Percentiles rank a stretch among this genome's conserved stretches.
These are phyloP conservation scores for Mustelus asterias DNA, from an alignment of 2,113 vertebrate species.

Conservation along the genomic window DNA sequence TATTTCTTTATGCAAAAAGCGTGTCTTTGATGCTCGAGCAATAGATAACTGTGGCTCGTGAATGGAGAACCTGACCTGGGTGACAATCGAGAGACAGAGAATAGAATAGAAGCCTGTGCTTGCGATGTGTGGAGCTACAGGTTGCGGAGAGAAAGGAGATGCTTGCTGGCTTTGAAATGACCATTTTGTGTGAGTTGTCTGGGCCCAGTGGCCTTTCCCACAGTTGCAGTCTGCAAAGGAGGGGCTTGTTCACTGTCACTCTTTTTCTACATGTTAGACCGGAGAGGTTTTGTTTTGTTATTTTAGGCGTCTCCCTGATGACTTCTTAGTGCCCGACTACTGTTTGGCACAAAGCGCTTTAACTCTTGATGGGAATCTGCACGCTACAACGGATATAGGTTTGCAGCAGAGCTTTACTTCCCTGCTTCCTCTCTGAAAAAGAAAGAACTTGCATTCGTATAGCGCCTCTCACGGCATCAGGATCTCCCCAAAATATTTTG, in stretches of 20 bases:
- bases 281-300: conserved; percentile 40
- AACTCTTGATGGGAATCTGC: not conserved
- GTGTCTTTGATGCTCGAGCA: not conserved
- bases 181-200: not conserved
- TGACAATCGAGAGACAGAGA: not conserved
- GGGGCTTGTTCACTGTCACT: not conserved
- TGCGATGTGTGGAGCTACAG: not conserved
- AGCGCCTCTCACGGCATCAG: not conserved
- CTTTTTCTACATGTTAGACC: conserved; percentile 43
- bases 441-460: not conserved
- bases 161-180: not conserved
- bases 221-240: not conserved
- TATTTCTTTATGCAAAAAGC: not conserved
- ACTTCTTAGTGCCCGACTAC: conserved; percentile 35
- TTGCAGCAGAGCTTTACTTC: not conserved
- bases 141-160: not conserved
- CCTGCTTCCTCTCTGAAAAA: too few relatives aligned
- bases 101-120: not conserved
- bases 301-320: conserved; percentile 39
- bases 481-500: not conserved
- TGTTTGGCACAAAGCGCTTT: not conserved
- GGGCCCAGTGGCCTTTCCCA: not conserved
- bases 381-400: not conserved
- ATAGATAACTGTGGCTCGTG: not conserved
- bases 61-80: not conserved